Evolutionary conservation across 1,140 invertebrate species (phyloP).

Genomic region (Prorops nasuta): DNA sequence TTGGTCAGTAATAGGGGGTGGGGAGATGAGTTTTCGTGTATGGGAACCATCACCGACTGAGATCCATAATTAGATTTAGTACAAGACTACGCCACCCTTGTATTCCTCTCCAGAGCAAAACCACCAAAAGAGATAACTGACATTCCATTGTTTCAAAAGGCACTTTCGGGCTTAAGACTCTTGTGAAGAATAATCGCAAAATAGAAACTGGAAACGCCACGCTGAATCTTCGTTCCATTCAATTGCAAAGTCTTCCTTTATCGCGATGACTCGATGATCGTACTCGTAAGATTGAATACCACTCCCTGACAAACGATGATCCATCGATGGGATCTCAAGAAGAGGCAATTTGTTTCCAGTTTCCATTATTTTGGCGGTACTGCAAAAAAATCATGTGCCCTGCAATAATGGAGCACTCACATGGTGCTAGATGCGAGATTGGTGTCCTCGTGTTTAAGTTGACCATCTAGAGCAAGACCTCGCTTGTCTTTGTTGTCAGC

Average conservation of each 20-base stretch:
- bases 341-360: conserved; percentile 31
- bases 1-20: no score
- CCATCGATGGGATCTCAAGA: no score
- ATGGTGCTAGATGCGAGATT: conserved; percentile 95
- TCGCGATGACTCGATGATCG: background rate
- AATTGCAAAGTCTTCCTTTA: conserved; percentile 7
- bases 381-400: no score
- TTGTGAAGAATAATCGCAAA: conserved; percentile 8
- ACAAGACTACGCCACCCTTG: background rate
- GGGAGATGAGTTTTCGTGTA: no score
- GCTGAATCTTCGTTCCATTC: no score
- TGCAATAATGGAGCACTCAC: conserved; percentile 62
- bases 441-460: conserved; percentile 99
- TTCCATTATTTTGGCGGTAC: conserved; percentile 24
- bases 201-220: conserved; percentile 25
- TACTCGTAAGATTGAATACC: background rate
- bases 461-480: conserved; percentile 95
- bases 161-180: conserved; percentile 17
- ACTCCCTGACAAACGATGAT: no score
- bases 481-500: conserved; percentile 99
- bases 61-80: conserved; percentile 24
- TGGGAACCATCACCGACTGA: conserved; percentile 32
- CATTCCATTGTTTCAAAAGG: conserved; percentile 38
- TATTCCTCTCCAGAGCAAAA: conserved; percentile 13
- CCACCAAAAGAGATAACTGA: conserved; percentile 26